Evolutionary conservation across 2,888 invertebrate genomes (phyloP).

Genomic region (Calephelis perditalis): DNA sequence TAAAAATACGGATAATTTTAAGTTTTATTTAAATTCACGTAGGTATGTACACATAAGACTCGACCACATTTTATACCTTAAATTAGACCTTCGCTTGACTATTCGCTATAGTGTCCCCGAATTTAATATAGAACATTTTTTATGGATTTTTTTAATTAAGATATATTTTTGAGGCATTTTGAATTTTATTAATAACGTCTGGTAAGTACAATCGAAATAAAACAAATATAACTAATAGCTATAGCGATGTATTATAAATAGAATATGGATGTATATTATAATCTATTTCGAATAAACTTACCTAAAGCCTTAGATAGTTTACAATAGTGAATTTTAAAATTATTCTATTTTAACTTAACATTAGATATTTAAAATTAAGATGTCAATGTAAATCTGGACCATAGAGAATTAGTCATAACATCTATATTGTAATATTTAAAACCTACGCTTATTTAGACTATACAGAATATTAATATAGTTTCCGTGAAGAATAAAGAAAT

Average conservation of each 20-base stretch:
- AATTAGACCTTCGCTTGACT: conserved; percentile 5
- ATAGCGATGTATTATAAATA: conserved; percentile 60
- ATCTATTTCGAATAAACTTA: conserved; percentile 22
- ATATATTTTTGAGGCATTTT: conserved; percentile 63
- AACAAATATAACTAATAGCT: conserved; percentile 24
- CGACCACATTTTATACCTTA: conserved; percentile 3
- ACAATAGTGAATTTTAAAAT: conserved; percentile 16
- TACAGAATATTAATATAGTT: conserved; percentile 4
- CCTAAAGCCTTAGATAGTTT: conserved; percentile 4
- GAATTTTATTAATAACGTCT: conserved; percentile 50
- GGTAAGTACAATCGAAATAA: conserved; percentile 61
- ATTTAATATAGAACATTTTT: conserved; percentile 21
- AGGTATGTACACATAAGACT: conserved; percentile 5
- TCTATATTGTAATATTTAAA: conserved; percentile 3
- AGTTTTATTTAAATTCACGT: conserved; percentile 66
- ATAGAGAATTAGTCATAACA: conserved; percentile 34
- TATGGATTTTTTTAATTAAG: conserved; percentile 52
- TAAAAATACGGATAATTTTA: conserved; percentile 65
- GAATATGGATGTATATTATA: conserved; percentile 55
- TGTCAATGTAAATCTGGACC: conserved; percentile 35
- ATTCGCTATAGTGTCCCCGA: conserved; percentile 7
- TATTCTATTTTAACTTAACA: conserved; percentile 17
- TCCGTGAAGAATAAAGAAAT: conserved; percentile 8
- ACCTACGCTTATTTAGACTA: conserved; percentile 8
- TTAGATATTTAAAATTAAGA: conserved; percentile 26